Conservation (phyloP, 2,888 invertebrate species). For the Sabellastarte sp. region DNA sequence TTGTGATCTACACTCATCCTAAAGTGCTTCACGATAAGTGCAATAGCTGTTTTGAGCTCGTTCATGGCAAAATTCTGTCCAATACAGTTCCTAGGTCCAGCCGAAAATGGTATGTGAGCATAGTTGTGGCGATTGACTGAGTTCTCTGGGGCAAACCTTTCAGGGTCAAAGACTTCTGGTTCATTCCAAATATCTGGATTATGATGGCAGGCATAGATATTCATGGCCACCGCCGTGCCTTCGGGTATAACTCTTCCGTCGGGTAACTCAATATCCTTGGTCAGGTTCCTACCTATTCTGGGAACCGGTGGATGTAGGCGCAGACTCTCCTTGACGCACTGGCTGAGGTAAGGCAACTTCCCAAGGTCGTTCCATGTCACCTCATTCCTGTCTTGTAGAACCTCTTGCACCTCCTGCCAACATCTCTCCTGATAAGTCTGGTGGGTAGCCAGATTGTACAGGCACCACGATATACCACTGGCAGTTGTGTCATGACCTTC, state of each 20-base stretch:
- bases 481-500: conserved; percentile 13
- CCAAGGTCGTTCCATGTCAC: not conserved
- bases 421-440: not conserved
- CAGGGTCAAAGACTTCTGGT: conserved; percentile 10
- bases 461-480: conserved; percentile 9
- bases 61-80: conserved; percentile 15
- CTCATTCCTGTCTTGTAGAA: not conserved
- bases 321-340: not conserved
- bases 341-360: not conserved
- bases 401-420: not conserved
- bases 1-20: too few relatives aligned
- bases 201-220: conserved; percentile 1
- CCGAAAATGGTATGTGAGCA: conserved; percentile 12
- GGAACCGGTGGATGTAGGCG: not conserved
- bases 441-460: not conserved
- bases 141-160: conserved; percentile 4
- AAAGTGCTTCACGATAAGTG: conserved; percentile 6
- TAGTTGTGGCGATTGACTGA: not conserved
- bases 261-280: not conserved
- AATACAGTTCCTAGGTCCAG: conserved; percentile 15
- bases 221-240: not conserved
- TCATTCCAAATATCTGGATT: conserved; percentile 9
- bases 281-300: not conserved
- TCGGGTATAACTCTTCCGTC: not conserved
- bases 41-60: conserved; percentile 8